Evolutionary conservation across 2,888 invertebrate genomes (phyloP).

Genomic region (Meiosimyza platycephala): DNA sequence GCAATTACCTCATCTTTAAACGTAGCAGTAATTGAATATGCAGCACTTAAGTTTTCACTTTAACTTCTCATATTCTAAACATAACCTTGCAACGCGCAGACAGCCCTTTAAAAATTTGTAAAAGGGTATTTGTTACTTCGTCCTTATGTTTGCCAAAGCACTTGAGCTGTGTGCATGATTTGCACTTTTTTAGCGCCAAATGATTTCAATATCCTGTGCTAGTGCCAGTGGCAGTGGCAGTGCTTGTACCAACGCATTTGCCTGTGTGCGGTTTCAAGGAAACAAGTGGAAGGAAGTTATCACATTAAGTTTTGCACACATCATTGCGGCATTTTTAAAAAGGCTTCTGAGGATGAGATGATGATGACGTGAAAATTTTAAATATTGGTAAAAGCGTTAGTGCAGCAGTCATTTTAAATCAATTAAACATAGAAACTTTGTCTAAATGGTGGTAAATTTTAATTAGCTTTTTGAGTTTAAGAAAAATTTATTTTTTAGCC

Average conservation of each 20-base stretch:
- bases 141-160: too few relatives aligned
- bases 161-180: not conserved
- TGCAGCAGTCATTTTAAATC: constrained; percentile 4
- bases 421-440: constrained; percentile 4
- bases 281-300: constrained; percentile 19
- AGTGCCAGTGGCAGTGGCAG: not conserved
- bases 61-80: too few relatives aligned
- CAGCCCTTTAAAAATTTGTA: too few relatives aligned
- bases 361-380: not conserved
- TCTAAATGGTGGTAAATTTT: constrained; percentile 2
- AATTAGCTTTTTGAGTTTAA: constrained; percentile 11
- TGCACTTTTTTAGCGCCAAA: not conserved
- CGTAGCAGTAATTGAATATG: too few relatives aligned
- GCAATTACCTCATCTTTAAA: too few relatives aligned
- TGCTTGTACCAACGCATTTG: too few relatives aligned
- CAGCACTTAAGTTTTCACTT: too few relatives aligned
- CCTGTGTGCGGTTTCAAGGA: not conserved
- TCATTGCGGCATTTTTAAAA: constrained; percentile 9
- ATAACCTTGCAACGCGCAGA: too few relatives aligned
- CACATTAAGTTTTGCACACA: constrained; percentile 24
- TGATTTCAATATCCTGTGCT: constrained; percentile 4
- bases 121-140: too few relatives aligned
- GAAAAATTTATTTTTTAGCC: not conserved
- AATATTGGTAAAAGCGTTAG: too few relatives aligned
- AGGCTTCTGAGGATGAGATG: not conserved